phyloP scores from a whole-genome alignment of 1,140 invertebrate genomes.

The Mamestra configurata region DNA sequence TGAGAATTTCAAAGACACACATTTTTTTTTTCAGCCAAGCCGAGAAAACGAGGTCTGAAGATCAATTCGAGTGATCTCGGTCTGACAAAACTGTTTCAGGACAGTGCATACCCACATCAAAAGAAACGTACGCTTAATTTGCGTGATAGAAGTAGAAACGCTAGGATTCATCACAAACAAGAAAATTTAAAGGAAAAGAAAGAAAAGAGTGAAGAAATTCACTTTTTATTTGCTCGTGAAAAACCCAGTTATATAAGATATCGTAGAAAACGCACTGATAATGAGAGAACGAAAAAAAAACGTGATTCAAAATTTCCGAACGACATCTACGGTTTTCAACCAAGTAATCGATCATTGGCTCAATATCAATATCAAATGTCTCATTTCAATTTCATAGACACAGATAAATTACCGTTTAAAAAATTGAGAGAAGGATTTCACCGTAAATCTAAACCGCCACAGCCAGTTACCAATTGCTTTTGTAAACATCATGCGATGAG shows the following conservation, averaged over 20 bases:
- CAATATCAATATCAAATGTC: slow-evolving; percentile 6
- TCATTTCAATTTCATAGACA: not conserved
- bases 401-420: slow-evolving; percentile 19
- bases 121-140: slow-evolving; percentile 1
- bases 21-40: slow-evolving; percentile 17
- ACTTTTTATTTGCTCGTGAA: slow-evolving; percentile 15
- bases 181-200: not conserved
- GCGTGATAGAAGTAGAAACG: slow-evolving; percentile 1
- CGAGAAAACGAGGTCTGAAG: not conserved
- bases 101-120: not conserved
- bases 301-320: not conserved
- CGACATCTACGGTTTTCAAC: slow-evolving; percentile 32
- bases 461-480: not conserved
- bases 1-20: too few species aligned
- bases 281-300: not conserved
- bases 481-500: slow-evolving; percentile 34
- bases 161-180: not conserved
- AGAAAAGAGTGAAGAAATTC: not conserved
- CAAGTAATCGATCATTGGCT: slow-evolving; percentile 10
- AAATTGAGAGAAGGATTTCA: slow-evolving; percentile 11
- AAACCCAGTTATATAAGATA: slow-evolving; percentile 8
- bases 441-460: not conserved
- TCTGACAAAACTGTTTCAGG: not conserved
- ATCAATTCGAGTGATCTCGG: slow-evolving; percentile 11
- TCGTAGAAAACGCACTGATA: not conserved